These are phyloP conservation scores for Anthrax anthrax DNA, from an alignment of 2,888 invertebrate species.

Conservation along the genomic window DNA sequence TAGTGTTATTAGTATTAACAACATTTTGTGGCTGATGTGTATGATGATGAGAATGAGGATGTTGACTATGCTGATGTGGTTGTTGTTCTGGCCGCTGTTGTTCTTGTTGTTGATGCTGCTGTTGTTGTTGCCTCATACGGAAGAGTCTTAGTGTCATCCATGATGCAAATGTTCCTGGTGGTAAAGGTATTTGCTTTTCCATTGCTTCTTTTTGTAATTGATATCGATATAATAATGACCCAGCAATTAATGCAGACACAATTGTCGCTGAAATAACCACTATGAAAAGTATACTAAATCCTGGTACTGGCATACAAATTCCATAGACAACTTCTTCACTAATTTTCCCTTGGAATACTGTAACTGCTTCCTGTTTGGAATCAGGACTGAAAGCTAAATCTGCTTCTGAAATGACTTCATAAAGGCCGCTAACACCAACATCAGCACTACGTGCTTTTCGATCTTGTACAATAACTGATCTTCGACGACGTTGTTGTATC, in stretches of 20 bases:
- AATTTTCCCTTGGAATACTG: constrained; percentile 76
- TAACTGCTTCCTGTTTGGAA: constrained; percentile 62
- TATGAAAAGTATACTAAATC: constrained; percentile 78
- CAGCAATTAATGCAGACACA: constrained; percentile 73
- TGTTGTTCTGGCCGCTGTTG: background rate
- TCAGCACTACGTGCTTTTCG: constrained; percentile 69
- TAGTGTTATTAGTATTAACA: constrained; percentile 7
- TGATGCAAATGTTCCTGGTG: constrained; percentile 52
- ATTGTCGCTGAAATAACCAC: constrained; percentile 77
- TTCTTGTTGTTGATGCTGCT: constrained; percentile 15
- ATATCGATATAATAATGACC: constrained; percentile 61
- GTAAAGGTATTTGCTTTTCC: constrained; percentile 39
- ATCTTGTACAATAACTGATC: constrained; percentile 51
- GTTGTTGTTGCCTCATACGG: constrained; percentile 35
- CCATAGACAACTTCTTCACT: constrained; percentile 83
- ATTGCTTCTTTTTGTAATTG: constrained; percentile 59
- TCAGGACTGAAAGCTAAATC: constrained; percentile 83
- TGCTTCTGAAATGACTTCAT: constrained; percentile 83
- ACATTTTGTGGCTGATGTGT: background rate
- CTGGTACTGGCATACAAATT: constrained; percentile 78
- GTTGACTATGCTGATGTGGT: constrained; percentile 9
- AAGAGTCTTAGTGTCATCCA: constrained; percentile 59
- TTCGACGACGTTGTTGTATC: constrained; percentile 38
- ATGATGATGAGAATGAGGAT: constrained; percentile 6
- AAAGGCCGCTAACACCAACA: constrained; percentile 78